phyloP scores from a whole-genome alignment of 2,888 invertebrate genomes.

The Lycia hirtaria region DNA sequence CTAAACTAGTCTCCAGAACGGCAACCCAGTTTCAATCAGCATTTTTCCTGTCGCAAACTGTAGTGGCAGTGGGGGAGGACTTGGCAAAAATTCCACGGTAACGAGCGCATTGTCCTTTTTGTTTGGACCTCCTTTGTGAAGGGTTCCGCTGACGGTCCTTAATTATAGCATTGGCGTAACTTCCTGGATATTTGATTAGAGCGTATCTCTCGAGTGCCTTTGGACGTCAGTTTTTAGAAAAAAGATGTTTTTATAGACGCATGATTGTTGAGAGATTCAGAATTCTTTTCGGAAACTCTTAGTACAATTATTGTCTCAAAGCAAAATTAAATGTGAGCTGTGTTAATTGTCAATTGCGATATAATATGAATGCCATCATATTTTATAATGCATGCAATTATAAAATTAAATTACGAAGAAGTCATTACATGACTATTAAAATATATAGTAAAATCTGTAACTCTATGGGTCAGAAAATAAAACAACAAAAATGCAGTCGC shows the following conservation, averaged over 20 bases:
- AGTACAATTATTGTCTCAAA: background rate
- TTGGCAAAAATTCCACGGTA: slow-evolving; percentile 68
- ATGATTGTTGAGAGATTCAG: slow-evolving; percentile 5
- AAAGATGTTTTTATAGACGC: slow-evolving; percentile 27
- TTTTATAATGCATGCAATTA: too few relatives aligned
- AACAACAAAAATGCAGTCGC: too few relatives aligned
- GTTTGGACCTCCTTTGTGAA: slow-evolving; percentile 70
- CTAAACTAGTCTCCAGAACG: slow-evolving; percentile 26
- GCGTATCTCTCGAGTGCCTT: slow-evolving; percentile 37
- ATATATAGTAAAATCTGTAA: too few relatives aligned
- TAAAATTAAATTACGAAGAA: too few relatives aligned
- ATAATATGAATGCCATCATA: too few relatives aligned
- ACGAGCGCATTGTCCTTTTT: slow-evolving; percentile 78
- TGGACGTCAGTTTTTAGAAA: slow-evolving; percentile 18
- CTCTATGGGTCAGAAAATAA: too few relatives aligned
- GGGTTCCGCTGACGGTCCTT: slow-evolving; percentile 61
- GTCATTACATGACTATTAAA: too few relatives aligned
- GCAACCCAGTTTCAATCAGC: slow-evolving; percentile 67
- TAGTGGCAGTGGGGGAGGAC: slow-evolving; percentile 46
- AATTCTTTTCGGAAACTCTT: background rate
- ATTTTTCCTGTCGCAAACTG: slow-evolving; percentile 60
- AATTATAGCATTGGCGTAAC: slow-evolving; percentile 69
- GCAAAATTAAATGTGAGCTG: too few relatives aligned
- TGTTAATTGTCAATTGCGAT: too few relatives aligned
- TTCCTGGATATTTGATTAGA: slow-evolving; percentile 60